Conservation (phyloP, 1,140 invertebrate species). For the Atopsyche davidsoni region DNA sequence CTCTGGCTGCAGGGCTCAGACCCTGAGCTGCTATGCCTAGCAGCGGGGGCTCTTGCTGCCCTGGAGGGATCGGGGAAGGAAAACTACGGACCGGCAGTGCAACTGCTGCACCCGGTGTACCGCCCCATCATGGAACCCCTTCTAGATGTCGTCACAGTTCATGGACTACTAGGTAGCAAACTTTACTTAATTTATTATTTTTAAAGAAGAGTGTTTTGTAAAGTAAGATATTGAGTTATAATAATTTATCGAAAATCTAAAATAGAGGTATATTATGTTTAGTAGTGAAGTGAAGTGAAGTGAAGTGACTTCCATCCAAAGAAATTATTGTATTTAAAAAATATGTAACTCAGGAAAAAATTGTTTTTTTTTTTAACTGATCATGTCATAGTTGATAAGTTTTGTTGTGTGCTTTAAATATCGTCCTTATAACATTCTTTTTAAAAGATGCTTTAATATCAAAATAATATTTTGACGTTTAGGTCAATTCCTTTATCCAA, state of each 20-base stretch:
- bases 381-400: no score
- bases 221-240: background rate
- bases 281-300: background rate
- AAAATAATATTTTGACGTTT: no score
- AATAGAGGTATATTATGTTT: background rate
- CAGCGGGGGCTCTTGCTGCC: slow-evolving; percentile 22
- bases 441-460: no score
- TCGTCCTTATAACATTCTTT: no score
- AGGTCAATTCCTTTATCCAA: no score
- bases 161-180: slow-evolving; percentile 24
- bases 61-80: slow-evolving; percentile 12
- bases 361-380: no score
- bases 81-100: slow-evolving; percentile 20
- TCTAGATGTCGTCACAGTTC: slow-evolving; percentile 26
- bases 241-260: background rate
- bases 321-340: no score
- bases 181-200: background rate
- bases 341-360: no score
- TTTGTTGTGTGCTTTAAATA: no score
- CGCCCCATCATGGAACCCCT: slow-evolving; percentile 3
- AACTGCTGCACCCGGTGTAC: slow-evolving; percentile 22
- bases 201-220: background rate
- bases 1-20: slow-evolving; percentile 20
- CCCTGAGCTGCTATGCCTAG: slow-evolving; percentile 23
- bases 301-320: no score